Evolutionary conservation across 2,113 vertebrate genomes (phyloP).

Genomic region (Odocoileus virginianus): DNA sequence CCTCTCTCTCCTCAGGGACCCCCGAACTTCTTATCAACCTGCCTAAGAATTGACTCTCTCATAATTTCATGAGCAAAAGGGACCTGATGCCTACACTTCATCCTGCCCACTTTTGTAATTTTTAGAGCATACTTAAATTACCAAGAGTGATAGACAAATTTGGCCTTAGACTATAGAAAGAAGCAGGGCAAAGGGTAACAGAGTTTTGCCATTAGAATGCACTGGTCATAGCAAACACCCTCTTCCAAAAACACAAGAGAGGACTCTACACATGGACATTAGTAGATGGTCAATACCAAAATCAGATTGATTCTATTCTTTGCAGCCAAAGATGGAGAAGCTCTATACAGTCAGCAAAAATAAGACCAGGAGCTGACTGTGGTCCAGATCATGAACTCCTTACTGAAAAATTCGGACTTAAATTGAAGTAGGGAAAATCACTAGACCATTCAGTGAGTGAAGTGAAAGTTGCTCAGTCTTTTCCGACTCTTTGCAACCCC

Average conservation of each 20-base stretch:
- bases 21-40: background rate
- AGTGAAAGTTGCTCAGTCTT: background rate
- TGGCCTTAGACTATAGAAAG: background rate
- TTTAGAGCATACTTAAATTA: background rate
- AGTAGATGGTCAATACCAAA: background rate
- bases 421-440: background rate
- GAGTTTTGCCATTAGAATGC: background rate
- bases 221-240: background rate
- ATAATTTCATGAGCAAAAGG: background rate
- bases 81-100: background rate
- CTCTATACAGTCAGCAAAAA: background rate
- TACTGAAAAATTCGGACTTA: background rate
- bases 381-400: background rate
- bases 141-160: background rate
- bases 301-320: background rate
- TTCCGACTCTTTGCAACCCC: fast-evolving
- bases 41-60: background rate
- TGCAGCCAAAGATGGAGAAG: background rate
- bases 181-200: background rate
- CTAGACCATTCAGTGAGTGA: background rate
- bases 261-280: background rate
- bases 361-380: background rate
- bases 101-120: background rate
- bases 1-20: background rate
- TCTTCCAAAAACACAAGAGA: background rate